Base-by-base conservation (phyloP, 2,113 vertebrate species). In the Brienomyrus brachyistius region DNA sequence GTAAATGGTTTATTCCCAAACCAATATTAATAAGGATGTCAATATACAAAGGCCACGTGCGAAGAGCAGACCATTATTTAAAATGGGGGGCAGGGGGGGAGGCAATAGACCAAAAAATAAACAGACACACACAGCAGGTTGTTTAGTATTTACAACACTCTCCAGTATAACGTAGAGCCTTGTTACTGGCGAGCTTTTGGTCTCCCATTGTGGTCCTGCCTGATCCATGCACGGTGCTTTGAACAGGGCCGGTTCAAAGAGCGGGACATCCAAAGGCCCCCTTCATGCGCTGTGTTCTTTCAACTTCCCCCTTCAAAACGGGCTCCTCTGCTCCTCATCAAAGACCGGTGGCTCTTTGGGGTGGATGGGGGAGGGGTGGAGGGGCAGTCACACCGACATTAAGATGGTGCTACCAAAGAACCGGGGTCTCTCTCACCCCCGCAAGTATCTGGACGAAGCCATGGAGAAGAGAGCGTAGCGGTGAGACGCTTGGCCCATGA, bases 301-400 rank as follows among this genome's bases (percentile, higher is more conserved):
- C 96, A 97, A 97, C 95, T 96, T 92, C 93, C 95, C 96, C 96
- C 96, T 97, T 98, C 97, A 98, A 98, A 98, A 97, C 98, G 97
- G 97, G 95, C 94, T 96, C 96, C 96, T 96, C 88, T 50, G 94
- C 95, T 87, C 93, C 93, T 95, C 96, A 97, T 98, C 97, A 98
- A 98, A 98, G 97, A 94, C 95, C 94, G 92, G 90, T 92, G 92
- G 95, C 95, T 94, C 95, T 93, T 89, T 66, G 93, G 94, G 95
- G 95, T 95, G 95, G 94, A 94, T 93, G 94, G 95, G 40, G 91
- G 94, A 92, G 95, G 95, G 96, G 96, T 94, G 93, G 96, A 96
- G 96, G 96, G 96, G 45, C 43, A 48, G 35, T 19, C 19, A 10
- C 21, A 84, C 19, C 17, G 97, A 95, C 94, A 95, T 96, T 97